Percentiles rank a stretch among this genome's conserved stretches.
These are phyloP conservation scores for Thalpophila matura DNA, from an alignment of 2,888 invertebrate species.

Conservation along the genomic window DNA sequence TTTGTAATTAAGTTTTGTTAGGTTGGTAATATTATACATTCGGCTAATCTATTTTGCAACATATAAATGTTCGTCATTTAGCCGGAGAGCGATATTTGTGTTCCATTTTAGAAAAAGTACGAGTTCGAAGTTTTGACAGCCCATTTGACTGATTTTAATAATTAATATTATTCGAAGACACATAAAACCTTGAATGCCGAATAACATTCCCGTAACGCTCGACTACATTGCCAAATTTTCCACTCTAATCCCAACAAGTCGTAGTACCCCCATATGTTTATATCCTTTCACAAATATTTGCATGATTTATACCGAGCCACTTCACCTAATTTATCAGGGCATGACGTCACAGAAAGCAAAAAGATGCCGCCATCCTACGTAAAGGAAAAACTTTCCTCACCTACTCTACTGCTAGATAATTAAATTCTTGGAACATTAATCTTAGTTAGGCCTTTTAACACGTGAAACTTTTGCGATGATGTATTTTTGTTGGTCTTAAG, in stretches of 20 bases:
- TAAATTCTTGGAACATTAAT: slow-evolving; percentile 67
- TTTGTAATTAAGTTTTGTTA: slow-evolving; percentile 42
- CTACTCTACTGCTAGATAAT: slow-evolving; percentile 63
- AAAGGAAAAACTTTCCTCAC: slow-evolving; percentile 61
- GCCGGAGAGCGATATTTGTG: background rate
- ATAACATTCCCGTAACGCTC: background rate
- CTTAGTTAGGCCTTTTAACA: slow-evolving; percentile 65
- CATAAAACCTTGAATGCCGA: background rate
- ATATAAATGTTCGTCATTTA: background rate
- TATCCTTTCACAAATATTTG: slow-evolving; percentile 55
- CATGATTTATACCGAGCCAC: slow-evolving; percentile 54
- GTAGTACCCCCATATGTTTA: slow-evolving; percentile 39
- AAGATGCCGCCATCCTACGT: slow-evolving; percentile 51
- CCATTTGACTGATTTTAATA: background rate
- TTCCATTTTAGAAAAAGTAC: background rate
- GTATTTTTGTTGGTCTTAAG: slow-evolving; percentile 53
- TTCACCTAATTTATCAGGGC: slow-evolving; percentile 60
- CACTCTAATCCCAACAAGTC: slow-evolving; percentile 25
- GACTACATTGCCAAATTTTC: slow-evolving; percentile 2
- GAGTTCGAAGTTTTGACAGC: too few species aligned
- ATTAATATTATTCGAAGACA: background rate
- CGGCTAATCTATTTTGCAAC: background rate
- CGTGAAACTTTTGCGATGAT: slow-evolving; percentile 61
- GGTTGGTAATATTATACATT: background rate
- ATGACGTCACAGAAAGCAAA: slow-evolving; percentile 58